Base-by-base conservation (phyloP, 2,797 vertebrate species). In the Esox lucius region DNA sequence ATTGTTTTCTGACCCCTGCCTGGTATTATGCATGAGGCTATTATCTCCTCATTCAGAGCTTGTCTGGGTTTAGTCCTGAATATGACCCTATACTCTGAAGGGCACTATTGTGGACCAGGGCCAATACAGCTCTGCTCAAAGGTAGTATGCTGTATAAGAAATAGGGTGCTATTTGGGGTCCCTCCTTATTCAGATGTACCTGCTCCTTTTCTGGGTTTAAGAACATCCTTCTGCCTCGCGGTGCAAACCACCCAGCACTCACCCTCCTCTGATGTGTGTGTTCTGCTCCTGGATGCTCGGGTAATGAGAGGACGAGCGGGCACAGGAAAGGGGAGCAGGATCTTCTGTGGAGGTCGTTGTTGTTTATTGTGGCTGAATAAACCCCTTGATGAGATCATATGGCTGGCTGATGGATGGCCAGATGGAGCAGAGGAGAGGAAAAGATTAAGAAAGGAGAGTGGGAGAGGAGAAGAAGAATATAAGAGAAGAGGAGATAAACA, bases 291-390 rank as follows among this genome's bases (percentile, higher is more conserved):
- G 65, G 80, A 78, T 72, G 79, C 81, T 74, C 64, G 75, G 80
- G 77, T 83, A 86, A 90, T 88, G 86, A 90, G 82, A 78, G 74
- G 75, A 83, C 81, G 85, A 81, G 77, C 4, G 17, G 49, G 3
- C 16, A 48, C 19, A 9, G 19, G 17, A 19, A n/a, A 1, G 2
- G 6, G 49, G 51, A 7, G 80, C 67, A 31, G n/a, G 28, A 76
- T 75, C 75, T 79, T 33, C 78, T 80, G 83, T 81, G 79, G 81
- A 83, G 84, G 16, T 84, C 67, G 46, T 71, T 87, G 82, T 86
- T 90, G 84, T 91, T 90, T 91, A 86, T 83, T 64, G 78, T 81
- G 83, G 86, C 74, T 86, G 88, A 87, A 87, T 90, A 89, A 91
- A 88, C 85, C 83, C 80, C 61, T 75, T 84, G 85, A 91, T 89